Evolutionary conservation across 2,113 vertebrate genomes (phyloP).

Genomic region (Macrotus californicus): DNA sequence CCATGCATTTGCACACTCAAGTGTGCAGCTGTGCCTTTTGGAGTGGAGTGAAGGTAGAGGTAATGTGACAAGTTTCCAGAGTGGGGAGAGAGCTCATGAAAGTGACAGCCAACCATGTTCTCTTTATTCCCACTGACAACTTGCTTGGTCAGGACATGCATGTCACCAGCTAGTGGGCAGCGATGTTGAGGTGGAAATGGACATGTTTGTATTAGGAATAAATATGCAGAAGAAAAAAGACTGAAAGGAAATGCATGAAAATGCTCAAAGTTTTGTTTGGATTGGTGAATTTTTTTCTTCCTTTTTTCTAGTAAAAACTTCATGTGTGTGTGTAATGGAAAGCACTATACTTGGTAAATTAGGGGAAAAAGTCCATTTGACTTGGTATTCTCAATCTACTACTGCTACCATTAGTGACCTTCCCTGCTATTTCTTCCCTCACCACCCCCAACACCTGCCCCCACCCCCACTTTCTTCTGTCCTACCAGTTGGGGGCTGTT

Average conservation of each 20-base stretch:
- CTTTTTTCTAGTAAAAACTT: neutral
- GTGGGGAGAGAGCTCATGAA: neutral
- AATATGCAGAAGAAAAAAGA: neutral
- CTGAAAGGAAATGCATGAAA: neutral
- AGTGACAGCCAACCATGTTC: too few species aligned
- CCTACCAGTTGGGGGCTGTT: neutral
- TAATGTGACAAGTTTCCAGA: neutral
- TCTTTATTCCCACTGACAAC: neutral
- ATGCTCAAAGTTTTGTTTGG: neutral
- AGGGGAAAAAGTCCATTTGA: neutral
- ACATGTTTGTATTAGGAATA: neutral
- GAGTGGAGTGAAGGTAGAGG: neutral
- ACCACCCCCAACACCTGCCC: too few species aligned
- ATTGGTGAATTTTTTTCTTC: neutral
- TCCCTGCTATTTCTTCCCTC: neutral
- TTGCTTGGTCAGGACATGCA: neutral
- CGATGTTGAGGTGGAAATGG: neutral
- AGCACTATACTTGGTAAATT: neutral
- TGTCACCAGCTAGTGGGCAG: neutral
- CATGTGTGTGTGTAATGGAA: neutral
- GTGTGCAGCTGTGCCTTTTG: neutral
- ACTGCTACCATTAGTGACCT: neutral
- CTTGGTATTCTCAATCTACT: neutral
- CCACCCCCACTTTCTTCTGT: neutral
- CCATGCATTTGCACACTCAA: accelerated